Conservation (phyloP, 2,888 invertebrate species). For the Drosophila atroscutellata region DNA sequence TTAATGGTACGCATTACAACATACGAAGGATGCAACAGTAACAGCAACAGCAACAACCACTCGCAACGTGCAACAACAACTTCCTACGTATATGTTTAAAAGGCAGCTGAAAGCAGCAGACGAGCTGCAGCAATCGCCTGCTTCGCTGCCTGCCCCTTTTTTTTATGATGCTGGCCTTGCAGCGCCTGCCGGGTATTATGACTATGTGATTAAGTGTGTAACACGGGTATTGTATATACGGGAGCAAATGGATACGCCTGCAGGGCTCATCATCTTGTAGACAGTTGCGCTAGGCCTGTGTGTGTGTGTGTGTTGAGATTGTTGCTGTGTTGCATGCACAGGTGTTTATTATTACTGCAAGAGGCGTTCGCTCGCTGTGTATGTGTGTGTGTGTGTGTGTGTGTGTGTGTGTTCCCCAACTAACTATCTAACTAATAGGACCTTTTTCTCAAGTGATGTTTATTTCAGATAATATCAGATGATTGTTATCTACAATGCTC, state of each 20-base stretch:
- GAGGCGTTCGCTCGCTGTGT: conserved; percentile 7
- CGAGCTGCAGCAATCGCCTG: conserved; percentile 44
- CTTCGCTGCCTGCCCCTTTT: conserved; percentile 24
- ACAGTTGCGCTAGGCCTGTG: conserved; percentile 3
- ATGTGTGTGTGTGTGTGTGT: conserved; percentile 14
- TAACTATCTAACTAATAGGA: conserved; percentile 5
- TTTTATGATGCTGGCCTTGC: conserved; percentile 51
- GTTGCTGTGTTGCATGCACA: conserved; percentile 7
- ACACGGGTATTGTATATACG: conserved; percentile 39
- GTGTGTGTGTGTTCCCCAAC: conserved; percentile 2
- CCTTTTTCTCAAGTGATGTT: not conserved
- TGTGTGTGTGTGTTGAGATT: not conserved
- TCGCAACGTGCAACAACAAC: conserved; percentile 33
- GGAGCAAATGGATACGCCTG: conserved; percentile 45
- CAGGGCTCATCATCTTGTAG: conserved; percentile 31
- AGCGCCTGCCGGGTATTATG: conserved; percentile 48
- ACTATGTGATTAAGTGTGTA: conserved; percentile 65
- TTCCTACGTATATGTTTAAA: not conserved
- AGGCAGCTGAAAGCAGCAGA: conserved; percentile 3
- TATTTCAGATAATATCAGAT: not conserved
- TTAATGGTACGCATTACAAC: conserved; percentile 75
- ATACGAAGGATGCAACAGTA: conserved; percentile 52
- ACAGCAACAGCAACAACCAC: conserved; percentile 22
- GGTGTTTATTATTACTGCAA: conserved; percentile 42
- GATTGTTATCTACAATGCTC: not conserved